Conservation (phyloP, 2,888 invertebrate species). For the Caenorhabditis parvicauda region DNA sequence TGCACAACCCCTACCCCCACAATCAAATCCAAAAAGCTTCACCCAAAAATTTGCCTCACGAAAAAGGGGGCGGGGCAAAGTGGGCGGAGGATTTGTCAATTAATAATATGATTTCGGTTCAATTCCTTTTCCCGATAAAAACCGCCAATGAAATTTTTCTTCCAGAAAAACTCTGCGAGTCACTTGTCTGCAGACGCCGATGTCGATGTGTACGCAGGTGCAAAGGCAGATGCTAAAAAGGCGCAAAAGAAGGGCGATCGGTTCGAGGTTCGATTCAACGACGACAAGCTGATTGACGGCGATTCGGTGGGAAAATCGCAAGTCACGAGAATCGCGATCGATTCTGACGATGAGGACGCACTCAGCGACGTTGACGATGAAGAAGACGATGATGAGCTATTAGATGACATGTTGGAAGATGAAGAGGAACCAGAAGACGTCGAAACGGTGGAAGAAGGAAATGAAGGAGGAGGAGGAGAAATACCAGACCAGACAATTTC, state of each 20-base stretch:
- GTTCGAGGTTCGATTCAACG: constrained; percentile 38
- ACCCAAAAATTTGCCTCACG: no score
- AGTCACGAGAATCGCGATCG: background rate
- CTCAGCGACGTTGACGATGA: constrained; percentile 39
- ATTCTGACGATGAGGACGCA: constrained; percentile 20
- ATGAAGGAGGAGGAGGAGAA: background rate
- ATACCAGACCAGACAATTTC: background rate
- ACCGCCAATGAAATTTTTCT: no score
- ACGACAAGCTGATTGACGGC: constrained; percentile 27
- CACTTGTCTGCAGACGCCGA: constrained; percentile 42
- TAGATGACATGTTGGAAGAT: constrained; percentile 27
- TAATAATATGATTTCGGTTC: no score
- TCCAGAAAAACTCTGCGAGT: no score
- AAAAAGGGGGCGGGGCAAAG: no score
- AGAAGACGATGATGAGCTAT: constrained; percentile 45
- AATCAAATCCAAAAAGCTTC: no score
- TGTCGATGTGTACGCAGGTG: constrained; percentile 22
- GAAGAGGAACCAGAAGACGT: constrained; percentile 18
- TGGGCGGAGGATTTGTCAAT: no score
- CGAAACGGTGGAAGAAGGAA: background rate
- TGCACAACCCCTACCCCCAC: no score
- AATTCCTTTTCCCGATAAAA: no score
- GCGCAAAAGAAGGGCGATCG: constrained; percentile 17
- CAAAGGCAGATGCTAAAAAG: constrained; percentile 17
- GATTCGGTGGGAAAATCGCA: constrained; percentile 14